phyloP scores from a whole-genome alignment of 2,888 invertebrate species.

The Leucania comma region DNA sequence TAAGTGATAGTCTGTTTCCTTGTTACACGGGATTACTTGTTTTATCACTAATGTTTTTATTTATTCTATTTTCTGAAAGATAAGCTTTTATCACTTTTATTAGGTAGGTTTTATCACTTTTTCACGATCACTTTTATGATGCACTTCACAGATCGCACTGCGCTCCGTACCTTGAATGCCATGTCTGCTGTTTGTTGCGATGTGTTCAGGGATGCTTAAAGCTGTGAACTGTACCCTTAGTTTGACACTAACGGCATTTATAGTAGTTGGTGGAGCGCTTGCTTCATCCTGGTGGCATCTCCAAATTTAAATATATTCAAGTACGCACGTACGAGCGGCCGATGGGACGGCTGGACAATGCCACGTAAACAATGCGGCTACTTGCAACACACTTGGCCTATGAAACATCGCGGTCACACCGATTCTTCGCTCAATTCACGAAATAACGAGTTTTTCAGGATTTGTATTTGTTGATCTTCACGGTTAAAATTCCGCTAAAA shows the following conservation, averaged over 20 bases:
- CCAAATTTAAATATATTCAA: constrained; percentile 91
- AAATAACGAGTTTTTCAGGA: constrained; percentile 74
- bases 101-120: constrained; percentile 39
- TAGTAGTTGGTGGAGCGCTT: constrained; percentile 81
- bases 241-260: constrained; percentile 83
- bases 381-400: constrained; percentile 85
- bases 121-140: constrained; percentile 65
- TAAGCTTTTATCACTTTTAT: constrained; percentile 39
- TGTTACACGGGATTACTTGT: constrained; percentile 4
- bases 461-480: constrained; percentile 70
- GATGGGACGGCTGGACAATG: constrained; percentile 87
- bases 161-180: constrained; percentile 87
- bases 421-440: constrained; percentile 76
- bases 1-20: background rate
- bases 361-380: constrained; percentile 85
- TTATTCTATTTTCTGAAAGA: constrained; percentile 1
- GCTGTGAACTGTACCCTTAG: constrained; percentile 86
- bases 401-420: constrained; percentile 84
- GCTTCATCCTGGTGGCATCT: constrained; percentile 89
- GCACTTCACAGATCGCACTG: constrained; percentile 75
- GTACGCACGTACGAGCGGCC: constrained; percentile 88
- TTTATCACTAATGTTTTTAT: background rate
- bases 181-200: constrained; percentile 78
- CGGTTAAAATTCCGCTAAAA: constrained; percentile 65
- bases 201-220: constrained; percentile 84